Evolutionary conservation across 2,888 invertebrate genomes (phyloP).

Genomic region (Amblyteles armatorius): DNA sequence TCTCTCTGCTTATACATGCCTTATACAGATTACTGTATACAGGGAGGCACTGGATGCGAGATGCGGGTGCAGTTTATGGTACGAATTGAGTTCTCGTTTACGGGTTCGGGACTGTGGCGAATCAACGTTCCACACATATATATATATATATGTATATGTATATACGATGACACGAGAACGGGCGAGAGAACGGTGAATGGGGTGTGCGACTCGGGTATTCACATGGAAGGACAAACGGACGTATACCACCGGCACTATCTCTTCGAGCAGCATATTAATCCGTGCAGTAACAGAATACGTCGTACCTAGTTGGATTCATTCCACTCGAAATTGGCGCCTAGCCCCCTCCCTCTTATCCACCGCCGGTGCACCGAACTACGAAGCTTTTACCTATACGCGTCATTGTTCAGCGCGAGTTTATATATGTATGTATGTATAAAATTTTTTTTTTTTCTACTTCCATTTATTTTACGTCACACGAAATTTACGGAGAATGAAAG

Average conservation of each 20-base stretch:
- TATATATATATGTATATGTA: neutral
- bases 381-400: conserved; percentile 7
- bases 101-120: conserved; percentile 58
- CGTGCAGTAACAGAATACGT: conserved; percentile 45
- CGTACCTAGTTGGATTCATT: conserved; percentile 44
- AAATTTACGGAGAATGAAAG: conserved; percentile 9
- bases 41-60: conserved; percentile 47
- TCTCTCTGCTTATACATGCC: conserved; percentile 14
- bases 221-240: conserved; percentile 58
- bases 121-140: neutral
- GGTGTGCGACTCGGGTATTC: conserved; percentile 40
- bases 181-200: conserved; percentile 38
- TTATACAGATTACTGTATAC: neutral
- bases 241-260: conserved; percentile 51
- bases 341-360: neutral
- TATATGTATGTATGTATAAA: neutral
- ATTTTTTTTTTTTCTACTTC: conserved; percentile 22
- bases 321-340: conserved; percentile 30
- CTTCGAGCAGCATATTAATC: conserved; percentile 62
- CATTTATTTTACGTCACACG: conserved; percentile 32
- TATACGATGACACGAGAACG: conserved; percentile 3
- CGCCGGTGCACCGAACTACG: neutral
- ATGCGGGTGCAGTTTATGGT: conserved; percentile 68
- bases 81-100: conserved; percentile 73
- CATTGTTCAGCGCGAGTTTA: neutral